Base-by-base conservation (phyloP, 2,113 vertebrate species). In the Natator depressus region DNA sequence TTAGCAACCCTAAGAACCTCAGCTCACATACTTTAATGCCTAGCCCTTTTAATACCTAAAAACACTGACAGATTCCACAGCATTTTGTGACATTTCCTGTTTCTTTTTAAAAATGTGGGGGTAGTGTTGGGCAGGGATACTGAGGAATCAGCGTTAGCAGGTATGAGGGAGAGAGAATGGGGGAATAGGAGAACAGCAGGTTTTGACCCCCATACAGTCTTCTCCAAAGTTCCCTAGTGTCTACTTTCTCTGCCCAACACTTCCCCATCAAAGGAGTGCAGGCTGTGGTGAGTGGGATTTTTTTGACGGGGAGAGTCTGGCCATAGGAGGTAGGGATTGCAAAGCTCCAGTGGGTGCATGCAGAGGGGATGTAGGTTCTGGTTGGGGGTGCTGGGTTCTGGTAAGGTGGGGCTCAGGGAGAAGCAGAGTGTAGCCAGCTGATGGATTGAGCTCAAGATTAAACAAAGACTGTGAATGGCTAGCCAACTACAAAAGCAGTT, bases 181-280 rank as follows among this genome's bases (percentile, higher is more conserved):
- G 19, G 1, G 6, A 79, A 54, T 50, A 79, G 11, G 72, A 82
- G 31, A 2, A 27, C 85, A 89, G 10, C 5, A 75, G 31, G 85
- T 89, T 2, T 78, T 85, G 55, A 1, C 24, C 51, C 84, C 51
- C 59, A 62, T 93, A 49, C 69, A 86, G 87, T 93, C 89, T 46
- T 87, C 2, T 90, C 76, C 7, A 47, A 3, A 57, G 27, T 10
- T 25, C 13, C 93, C 3, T 84, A 3, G 62, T 82, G 2, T 76
- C 91, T 62, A 1, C 10, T 85, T 90, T 65, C 86, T 9, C 7
- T 42, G 3, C 47, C 46, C 47, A 72, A 65, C 80, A 72, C 9
- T 80, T 84, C 0, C 1, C 31, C 17, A 35, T 82, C 19, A 82
- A 62, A 82, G 85, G 89, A 3, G 76, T n/a, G 10, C 1, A n/a